Conservation (phyloP, 2,797 vertebrate species). For the Trachurus trachurus region DNA sequence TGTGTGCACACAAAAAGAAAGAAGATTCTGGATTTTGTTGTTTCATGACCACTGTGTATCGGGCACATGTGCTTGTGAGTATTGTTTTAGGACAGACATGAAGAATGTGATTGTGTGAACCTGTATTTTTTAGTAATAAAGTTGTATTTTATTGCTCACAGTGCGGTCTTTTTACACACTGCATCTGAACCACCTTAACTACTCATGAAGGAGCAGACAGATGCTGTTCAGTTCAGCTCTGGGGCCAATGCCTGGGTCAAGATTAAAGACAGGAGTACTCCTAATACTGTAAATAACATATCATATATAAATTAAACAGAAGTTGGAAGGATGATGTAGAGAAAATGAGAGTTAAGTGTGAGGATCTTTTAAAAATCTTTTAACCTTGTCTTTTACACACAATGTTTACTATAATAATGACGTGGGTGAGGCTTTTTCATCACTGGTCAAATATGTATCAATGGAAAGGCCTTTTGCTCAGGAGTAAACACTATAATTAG, state of each 20-base stretch:
- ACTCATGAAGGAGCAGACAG: constrained; percentile 47
- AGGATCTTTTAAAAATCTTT: neutral
- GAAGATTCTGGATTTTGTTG: neutral
- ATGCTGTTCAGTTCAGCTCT: constrained; percentile 37
- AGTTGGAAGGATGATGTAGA: neutral
- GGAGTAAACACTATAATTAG: constrained; percentile 28
- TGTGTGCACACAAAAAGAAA: neutral
- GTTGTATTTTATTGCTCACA: constrained; percentile 55
- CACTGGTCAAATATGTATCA: constrained; percentile 11
- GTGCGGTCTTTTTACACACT: constrained; percentile 40
- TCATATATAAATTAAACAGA: constrained; percentile 5
- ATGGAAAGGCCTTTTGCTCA: constrained; percentile 8
- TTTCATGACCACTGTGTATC: neutral
- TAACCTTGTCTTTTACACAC: neutral
- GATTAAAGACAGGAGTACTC: constrained; percentile 52
- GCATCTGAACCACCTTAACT: constrained; percentile 55
- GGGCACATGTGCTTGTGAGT: neutral
- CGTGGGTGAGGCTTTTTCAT: neutral
- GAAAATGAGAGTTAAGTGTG: neutral
- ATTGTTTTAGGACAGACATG: constrained; percentile 23
- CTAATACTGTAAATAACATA: constrained; percentile 49
- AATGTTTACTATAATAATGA: neutral
- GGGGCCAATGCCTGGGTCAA: constrained; percentile 35
- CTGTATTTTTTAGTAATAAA: constrained; percentile 45
- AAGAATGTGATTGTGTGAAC: neutral